These are phyloP conservation scores for Eulemur rubriventer DNA, from an alignment of 2,797 vertebrate species.

Conservation along the genomic window DNA sequence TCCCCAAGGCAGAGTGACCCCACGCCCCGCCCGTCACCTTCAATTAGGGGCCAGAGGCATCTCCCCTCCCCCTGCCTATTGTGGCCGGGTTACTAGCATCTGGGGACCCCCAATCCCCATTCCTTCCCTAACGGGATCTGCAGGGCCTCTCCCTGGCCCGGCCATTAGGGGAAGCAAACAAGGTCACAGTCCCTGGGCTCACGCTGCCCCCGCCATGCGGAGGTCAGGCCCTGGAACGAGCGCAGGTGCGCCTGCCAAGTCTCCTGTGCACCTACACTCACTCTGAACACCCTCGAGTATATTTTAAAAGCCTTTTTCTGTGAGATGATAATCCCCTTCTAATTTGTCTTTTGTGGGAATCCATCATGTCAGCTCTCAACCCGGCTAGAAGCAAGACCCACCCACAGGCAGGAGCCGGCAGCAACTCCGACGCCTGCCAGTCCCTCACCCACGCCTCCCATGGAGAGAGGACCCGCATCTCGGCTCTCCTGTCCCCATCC, in stretches of 20 bases:
- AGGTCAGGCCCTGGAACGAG: too few species aligned
- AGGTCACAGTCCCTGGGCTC: background rate
- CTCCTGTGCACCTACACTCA: fast-evolving
- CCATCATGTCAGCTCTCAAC: background rate
- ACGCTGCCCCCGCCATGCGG: fast-evolving
- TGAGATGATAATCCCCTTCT: background rate
- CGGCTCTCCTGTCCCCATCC: background rate
- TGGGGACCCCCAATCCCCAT: background rate
- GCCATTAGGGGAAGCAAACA: background rate
- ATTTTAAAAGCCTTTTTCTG: background rate
- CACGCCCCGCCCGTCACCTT: background rate
- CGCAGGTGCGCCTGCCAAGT: background rate
- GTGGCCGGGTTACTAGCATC: background rate
- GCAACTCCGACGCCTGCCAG: background rate
- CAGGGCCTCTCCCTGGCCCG: background rate
- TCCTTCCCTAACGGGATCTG: background rate
- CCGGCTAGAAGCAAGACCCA: background rate
- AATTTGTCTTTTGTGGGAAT: background rate
- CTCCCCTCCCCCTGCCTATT: too few species aligned
- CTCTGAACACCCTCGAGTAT: fast-evolving
- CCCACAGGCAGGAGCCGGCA: background rate
- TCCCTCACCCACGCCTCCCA: fast-evolving
- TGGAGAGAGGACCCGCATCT: background rate
- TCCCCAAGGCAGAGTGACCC: background rate
- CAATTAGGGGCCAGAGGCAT: background rate